A percentile compares a stretch with the other conserved stretches of the same genome.
phyloP scores from a whole-genome alignment of 2,888 invertebrate species.

The Mesoligia furuncula region DNA sequence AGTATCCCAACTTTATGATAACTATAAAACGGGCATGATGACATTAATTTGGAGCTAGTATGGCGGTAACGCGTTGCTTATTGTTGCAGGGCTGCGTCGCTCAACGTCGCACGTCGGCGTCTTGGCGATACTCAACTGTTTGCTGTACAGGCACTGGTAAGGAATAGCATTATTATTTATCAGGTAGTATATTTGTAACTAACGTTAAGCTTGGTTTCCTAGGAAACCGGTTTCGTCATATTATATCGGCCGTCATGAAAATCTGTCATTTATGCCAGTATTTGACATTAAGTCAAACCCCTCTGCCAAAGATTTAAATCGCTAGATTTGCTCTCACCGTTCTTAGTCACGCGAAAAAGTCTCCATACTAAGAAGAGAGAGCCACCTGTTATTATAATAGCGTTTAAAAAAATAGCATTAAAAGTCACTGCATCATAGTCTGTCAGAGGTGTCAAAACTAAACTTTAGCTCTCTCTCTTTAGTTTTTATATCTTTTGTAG shows the following conservation, averaged over 20 bases:
- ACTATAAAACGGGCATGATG: conserved; percentile 50
- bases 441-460: too few species aligned
- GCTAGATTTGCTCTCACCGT: too few species aligned
- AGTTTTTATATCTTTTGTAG: too few species aligned
- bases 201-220: background rate
- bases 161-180: conserved; percentile 7
- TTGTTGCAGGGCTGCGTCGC: conserved; percentile 78
- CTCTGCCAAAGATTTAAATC: too few species aligned
- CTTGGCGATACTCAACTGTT: conserved; percentile 77
- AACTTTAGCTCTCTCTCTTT: too few species aligned
- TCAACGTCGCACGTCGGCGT: conserved; percentile 74
- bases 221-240: background rate
- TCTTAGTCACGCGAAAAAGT: too few species aligned
- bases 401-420: too few species aligned
- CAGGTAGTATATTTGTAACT: background rate
- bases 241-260: background rate
- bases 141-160: conserved; percentile 82
- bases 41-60: conserved; percentile 43
- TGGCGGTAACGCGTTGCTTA: conserved; percentile 42
- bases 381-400: background rate
- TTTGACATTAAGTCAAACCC: too few species aligned
- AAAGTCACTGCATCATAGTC: too few species aligned
- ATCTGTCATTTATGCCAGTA: background rate
- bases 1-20: conserved; percentile 48
- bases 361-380: background rate